phyloP scores from a whole-genome alignment of 2,888 invertebrate genomes.

The Exephanes ischioxanthus region DNA sequence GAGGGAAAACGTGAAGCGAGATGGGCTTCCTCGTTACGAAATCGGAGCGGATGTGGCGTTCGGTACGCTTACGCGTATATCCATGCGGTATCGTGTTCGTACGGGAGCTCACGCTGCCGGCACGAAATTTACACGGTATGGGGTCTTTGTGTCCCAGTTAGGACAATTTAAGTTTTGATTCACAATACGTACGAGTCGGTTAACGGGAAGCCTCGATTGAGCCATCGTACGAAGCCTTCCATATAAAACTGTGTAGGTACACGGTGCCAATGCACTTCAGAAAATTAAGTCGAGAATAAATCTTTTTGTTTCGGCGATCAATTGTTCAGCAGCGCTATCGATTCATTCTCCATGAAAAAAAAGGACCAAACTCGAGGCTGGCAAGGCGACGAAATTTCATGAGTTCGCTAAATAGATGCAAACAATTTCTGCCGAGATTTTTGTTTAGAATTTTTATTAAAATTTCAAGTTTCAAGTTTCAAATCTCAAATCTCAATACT shows the following conservation, averaged over 20 bases:
- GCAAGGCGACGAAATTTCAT: neutral
- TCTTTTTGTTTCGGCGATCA: slow-evolving; percentile 3
- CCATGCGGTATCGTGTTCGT: slow-evolving; percentile 31
- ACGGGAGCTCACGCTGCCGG: slow-evolving; percentile 38
- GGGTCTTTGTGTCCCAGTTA: slow-evolving; percentile 78
- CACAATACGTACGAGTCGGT: slow-evolving; percentile 44
- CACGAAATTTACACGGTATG: slow-evolving; percentile 71
- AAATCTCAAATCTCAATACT: neutral
- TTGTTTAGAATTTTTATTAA: no score
- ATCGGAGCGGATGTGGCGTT: slow-evolving; percentile 49
- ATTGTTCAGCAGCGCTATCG: neutral
- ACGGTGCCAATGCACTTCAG: slow-evolving; percentile 18
- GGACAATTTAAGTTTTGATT: slow-evolving; percentile 72
- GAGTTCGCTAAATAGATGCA: no score
- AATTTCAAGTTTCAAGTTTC: neutral
- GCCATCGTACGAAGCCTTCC: slow-evolving; percentile 13
- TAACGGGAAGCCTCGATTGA: slow-evolving; percentile 63
- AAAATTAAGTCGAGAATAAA: slow-evolving; percentile 44
- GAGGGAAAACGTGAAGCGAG: neutral
- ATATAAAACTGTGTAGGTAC: neutral
- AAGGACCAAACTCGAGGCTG: neutral
- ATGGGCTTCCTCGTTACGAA: slow-evolving; percentile 36
- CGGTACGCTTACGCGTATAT: slow-evolving; percentile 14
- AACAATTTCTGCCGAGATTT: no score
- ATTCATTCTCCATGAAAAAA: neutral